Percentiles rank a stretch among this genome's conserved stretches.
Conservation (phyloP, 2,113 vertebrate genomes). For the Anarrhichthys ocellatus region DNA sequence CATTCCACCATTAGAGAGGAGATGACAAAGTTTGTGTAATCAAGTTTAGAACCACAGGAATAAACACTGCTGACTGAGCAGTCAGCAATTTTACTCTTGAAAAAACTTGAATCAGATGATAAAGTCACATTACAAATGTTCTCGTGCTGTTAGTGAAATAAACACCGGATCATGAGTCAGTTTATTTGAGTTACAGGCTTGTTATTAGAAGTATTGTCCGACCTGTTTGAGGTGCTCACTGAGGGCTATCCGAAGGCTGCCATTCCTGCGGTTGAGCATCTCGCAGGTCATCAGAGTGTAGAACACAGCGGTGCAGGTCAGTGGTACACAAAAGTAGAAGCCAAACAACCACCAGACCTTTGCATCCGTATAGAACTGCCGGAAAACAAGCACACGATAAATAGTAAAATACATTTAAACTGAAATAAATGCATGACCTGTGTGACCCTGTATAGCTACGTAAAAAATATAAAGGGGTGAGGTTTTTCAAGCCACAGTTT, state of each 20-base stretch:
- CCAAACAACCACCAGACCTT: constrained; percentile 99
- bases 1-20: background rate
- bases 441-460: background rate
- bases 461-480: background rate
- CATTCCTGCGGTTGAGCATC: constrained; percentile 96
- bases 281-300: constrained; percentile 97
- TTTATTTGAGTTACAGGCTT: background rate
- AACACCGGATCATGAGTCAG: background rate
- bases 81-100: background rate
- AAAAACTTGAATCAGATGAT: background rate
- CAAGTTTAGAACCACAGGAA: background rate
- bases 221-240: constrained; percentile 99
- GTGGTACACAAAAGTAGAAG: constrained; percentile 95
- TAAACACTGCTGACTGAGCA: background rate
- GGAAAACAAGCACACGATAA: background rate
- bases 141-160: background rate
- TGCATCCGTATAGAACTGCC: constrained; percentile 87
- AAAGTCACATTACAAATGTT: background rate
- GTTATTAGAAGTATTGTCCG: constrained; percentile 16
- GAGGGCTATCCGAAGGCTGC: constrained; percentile 93
- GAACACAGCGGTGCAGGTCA: constrained; percentile 92
- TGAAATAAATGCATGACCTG: background rate
- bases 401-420: background rate
- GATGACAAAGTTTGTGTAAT: background rate
- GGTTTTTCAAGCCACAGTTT: background rate